Conservation (phyloP, 2,888 invertebrate species). For the Apoda limacodes region DNA sequence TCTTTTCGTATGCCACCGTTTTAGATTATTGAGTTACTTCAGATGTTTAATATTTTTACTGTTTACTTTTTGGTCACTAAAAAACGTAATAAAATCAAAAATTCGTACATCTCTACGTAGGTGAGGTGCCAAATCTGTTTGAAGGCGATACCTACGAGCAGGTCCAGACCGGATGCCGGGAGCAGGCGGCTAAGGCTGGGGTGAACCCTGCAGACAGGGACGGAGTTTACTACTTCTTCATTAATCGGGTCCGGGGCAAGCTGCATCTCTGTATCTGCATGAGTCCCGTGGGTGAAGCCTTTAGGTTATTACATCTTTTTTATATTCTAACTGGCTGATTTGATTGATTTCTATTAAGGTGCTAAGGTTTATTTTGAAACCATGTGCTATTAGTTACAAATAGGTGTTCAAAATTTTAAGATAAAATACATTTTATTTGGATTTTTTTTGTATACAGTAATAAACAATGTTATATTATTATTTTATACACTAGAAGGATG, state of each 20-base stretch:
- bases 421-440: too few relatives aligned
- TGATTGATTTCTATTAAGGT: neutral
- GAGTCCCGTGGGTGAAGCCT: conserved; percentile 91
- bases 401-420: too few relatives aligned
- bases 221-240: conserved; percentile 86
- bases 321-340: too few relatives aligned
- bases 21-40: too few relatives aligned
- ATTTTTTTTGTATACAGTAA: too few relatives aligned
- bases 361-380: neutral
- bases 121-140: conserved; percentile 92
- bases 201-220: conserved; percentile 78
- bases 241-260: conserved; percentile 84
- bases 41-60: too few relatives aligned
- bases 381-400: neutral
- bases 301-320: conserved; percentile 63
- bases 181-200: conserved; percentile 77
- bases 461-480: too few relatives aligned
- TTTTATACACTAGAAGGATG: too few relatives aligned
- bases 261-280: conserved; percentile 90
- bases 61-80: too few relatives aligned
- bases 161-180: conserved; percentile 80
- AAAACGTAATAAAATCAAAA: too few relatives aligned
- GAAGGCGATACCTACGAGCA: conserved; percentile 89
- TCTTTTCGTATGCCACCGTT: too few relatives aligned
- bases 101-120: too few relatives aligned